Evolutionary conservation across 2,888 invertebrate genomes (phyloP), one percentile per base, ranked within the genome.

Genomic region (Lithophane ornitopus): DNA sequence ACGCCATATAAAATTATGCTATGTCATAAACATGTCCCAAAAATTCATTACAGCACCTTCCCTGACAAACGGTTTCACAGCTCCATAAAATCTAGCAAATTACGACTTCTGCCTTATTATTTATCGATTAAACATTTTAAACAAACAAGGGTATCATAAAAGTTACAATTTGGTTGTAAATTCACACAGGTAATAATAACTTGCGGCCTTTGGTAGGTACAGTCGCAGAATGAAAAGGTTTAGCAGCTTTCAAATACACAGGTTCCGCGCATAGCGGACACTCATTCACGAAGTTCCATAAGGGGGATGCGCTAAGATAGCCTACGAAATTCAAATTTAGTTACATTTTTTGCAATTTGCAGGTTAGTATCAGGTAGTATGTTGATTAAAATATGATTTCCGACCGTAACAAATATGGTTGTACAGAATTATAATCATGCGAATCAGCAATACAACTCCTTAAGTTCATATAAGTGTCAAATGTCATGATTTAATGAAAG

Each of bases 41-140:
- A 79, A 76, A 46, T 46, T 72, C 73, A 62, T 72, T 80, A 72
- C 52, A 12, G 11, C 41, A 39, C 14, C 28, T 39, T 26, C 34
- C 56, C 44, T 54, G n/a, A 69, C 65, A 76, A 69, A 79, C 44
- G 52, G 41, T 52, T 46, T 58, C n/a, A 52, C 12, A 46, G 34
- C 34, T 19, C 11, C 66, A 41, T 75, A 66, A 85, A 76, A 70
- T 73, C 62, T 34, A 22, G 41, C 28, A 70, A 73, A 84, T 71
- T 72, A 74, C 62, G 69, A 63, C 63, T 49, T 39, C 22, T 19
- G 3, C 68, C 52, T 70, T 77, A 70, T 72, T 67, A 77, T 85
- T 82, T 81, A 81, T 85, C 76, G 70, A 81, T 85, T 81, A 81
- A 74, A 74, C 66, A 85, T 76, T 74, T 76, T 72, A 63, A 77